Evolutionary conservation across 2,888 invertebrate genomes (phyloP).

Genomic region (Chalcosyrphus nemorum): DNA sequence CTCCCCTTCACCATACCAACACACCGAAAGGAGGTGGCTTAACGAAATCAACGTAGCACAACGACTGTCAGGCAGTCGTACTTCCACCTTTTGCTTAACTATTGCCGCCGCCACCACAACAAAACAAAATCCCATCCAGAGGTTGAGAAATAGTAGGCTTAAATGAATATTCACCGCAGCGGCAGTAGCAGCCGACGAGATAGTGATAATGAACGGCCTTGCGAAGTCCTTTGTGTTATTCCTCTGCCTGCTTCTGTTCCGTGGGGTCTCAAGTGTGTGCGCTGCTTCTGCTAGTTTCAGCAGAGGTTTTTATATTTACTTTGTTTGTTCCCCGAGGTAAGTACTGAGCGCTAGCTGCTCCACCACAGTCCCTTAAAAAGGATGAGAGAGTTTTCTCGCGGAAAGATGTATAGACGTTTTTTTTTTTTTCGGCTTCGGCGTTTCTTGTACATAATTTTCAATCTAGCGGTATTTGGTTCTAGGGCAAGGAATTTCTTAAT

Average conservation of each 20-base stretch:
- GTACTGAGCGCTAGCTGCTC: not conserved
- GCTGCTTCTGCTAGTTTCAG: not conserved
- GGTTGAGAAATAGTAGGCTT: conserved; percentile 15
- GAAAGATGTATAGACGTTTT: not conserved
- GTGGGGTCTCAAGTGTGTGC: not conserved
- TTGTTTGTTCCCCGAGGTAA: conserved; percentile 19
- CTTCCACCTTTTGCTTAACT: not conserved
- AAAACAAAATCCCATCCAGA: conserved; percentile 27
- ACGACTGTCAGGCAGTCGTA: not conserved
- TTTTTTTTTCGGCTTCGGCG: not conserved
- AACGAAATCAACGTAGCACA: not conserved
- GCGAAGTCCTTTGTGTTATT: conserved; percentile 35
- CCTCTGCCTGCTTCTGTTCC: not conserved
- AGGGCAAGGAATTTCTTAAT: conserved; percentile 12
- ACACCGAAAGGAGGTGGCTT: not conserved
- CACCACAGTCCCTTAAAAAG: too few species aligned
- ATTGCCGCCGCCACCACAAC: not conserved
- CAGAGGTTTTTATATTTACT: conserved; percentile 7
- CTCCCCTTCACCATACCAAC: not conserved
- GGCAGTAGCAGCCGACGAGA: conserved; percentile 5
- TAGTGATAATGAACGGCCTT: conserved; percentile 50
- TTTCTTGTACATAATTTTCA: conserved; percentile 24
- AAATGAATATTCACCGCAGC: conserved; percentile 39
- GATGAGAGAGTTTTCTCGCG: not conserved
- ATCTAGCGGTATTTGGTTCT: conserved; percentile 14